Evolutionary conservation across 2,888 invertebrate genomes (phyloP).

Genomic region (Tipula lateralis): DNA sequence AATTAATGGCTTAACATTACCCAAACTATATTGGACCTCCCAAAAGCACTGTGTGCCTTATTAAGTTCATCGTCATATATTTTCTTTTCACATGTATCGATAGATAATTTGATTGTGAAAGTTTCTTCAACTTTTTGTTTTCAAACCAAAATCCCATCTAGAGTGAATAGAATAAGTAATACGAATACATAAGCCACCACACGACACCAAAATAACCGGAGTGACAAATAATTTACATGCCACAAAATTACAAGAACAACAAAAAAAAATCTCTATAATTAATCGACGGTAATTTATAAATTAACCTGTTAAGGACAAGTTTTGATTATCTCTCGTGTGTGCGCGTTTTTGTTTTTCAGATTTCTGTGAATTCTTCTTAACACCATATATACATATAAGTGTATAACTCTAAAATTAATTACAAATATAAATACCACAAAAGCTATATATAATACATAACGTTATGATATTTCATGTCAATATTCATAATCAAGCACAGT

Average conservation of each 20-base stretch:
- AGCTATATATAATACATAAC: not conserved
- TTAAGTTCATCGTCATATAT: not conserved
- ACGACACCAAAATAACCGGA: not conserved
- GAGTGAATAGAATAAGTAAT: not conserved
- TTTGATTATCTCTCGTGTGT: not conserved
- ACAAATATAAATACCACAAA: not conserved
- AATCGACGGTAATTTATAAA: conserved; percentile 19
- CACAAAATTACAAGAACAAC: not conserved
- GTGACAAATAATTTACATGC: conserved; percentile 24
- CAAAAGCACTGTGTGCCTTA: not conserved
- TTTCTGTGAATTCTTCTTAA: conserved; percentile 19
- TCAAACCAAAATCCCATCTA: not conserved
- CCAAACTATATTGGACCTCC: not conserved
- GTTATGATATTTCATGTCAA: conserved; percentile 11
- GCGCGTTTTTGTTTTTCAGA: not conserved
- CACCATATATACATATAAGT: not conserved
- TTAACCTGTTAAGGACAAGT: conserved; percentile 24
- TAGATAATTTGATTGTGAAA: not conserved
- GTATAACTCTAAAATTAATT: not conserved
- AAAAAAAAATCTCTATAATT: not conserved
- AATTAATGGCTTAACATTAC: not conserved
- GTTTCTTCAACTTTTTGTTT: not conserved
- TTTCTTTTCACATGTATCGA: not conserved
- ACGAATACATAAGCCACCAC: not conserved
- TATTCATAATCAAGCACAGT: not conserved